These are phyloP conservation scores for Chalcis sispes DNA, from an alignment of 2,888 invertebrate species.

Conservation along the genomic window DNA sequence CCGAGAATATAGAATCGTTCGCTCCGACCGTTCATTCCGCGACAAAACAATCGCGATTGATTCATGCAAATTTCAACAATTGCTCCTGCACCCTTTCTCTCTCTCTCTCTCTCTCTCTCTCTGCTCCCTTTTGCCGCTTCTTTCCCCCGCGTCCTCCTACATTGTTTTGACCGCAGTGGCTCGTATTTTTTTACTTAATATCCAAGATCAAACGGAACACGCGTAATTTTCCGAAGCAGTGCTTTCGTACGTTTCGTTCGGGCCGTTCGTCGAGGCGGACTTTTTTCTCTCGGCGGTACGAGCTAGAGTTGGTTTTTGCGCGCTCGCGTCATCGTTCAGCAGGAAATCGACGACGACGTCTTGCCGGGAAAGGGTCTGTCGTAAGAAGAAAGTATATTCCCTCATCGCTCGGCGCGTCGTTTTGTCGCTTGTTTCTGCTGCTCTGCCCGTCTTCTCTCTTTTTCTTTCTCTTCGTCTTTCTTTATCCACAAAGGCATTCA, in stretches of 20 bases:
- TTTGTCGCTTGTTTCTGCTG: constrained; percentile 50
- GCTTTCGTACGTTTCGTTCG: background rate
- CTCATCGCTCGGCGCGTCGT: constrained; percentile 38
- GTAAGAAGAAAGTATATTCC: constrained; percentile 37
- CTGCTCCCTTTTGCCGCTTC: constrained; percentile 65
- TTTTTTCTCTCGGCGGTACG: background rate
- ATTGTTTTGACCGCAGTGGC: constrained; percentile 65
- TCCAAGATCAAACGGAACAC: constrained; percentile 37
- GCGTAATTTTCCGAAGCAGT: too few relatives aligned
- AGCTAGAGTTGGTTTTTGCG: constrained; percentile 34
- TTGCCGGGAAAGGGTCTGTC: constrained; percentile 52
- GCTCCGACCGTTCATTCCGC: constrained; percentile 65
- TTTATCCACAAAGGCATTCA: constrained; percentile 20
- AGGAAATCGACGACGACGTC: constrained; percentile 65
- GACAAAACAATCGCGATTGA: constrained; percentile 74
- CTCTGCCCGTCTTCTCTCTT: constrained; percentile 37
- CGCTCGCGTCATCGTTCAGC: constrained; percentile 33
- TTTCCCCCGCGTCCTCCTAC: constrained; percentile 60
- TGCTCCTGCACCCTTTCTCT: constrained; percentile 64
- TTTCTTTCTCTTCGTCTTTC: constrained; percentile 46
- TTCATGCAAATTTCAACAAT: constrained; percentile 75
- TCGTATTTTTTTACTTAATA: constrained; percentile 59
- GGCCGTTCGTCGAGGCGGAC: constrained; percentile 17
- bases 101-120: constrained; percentile 62
- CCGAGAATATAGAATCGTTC: constrained; percentile 33